Base-by-base conservation (phyloP, 1,140 invertebrate genomes). In the Euura saliciscinereae region DNA sequence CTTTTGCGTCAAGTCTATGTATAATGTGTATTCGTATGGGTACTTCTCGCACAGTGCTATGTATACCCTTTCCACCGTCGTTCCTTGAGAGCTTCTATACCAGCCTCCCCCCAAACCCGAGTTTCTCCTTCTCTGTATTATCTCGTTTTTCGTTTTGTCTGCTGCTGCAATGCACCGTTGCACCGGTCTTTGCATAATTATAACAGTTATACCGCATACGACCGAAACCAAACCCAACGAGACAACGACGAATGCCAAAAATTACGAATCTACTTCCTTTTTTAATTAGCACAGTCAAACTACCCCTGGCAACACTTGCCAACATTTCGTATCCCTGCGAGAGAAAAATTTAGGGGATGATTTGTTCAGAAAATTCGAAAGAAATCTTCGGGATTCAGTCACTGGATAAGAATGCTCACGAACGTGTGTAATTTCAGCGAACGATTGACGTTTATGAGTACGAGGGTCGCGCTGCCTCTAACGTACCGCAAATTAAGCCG, bases 171-270 rank as follows among this genome's bases (percentile, higher is more conserved):
- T 84, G 77, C 80, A 83, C 82, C 83, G 82, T 84, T 84, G 74
- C 75, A 73, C 69, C 73, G 82, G 82, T 80, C 81, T 86, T 85
- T 85, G 82, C 83, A 85, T 86, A 85, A 86, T 85, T 85, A 85
- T 86, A 84, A 82, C 82, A 82, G 82, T 84, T 84, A 28, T 28
- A 84, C 81, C 79, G 78, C 77, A 76, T 8, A 8, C 10, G 13
- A n/a, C 13, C 51, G 51, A 59, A 59, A 5, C 51, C 3, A 8
- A 3, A 6, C 3, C 8, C 51, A 59, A n/a, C 51, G 5, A 28
- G 28, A 28, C 28, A 1, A 8, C 8, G 5, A n/a, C 51, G 13
- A 11, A 6, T 8, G 28, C 51, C 51, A n/a, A 59, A 59, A 59
- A 59, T 8, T 59, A 59, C 8, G 8, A 11, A n/a, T 59, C 8